A percentile compares a stretch with the other conserved stretches of the same genome.
phyloP scores from a whole-genome alignment of 2,888 invertebrate species.

The Busseola fusca region DNA sequence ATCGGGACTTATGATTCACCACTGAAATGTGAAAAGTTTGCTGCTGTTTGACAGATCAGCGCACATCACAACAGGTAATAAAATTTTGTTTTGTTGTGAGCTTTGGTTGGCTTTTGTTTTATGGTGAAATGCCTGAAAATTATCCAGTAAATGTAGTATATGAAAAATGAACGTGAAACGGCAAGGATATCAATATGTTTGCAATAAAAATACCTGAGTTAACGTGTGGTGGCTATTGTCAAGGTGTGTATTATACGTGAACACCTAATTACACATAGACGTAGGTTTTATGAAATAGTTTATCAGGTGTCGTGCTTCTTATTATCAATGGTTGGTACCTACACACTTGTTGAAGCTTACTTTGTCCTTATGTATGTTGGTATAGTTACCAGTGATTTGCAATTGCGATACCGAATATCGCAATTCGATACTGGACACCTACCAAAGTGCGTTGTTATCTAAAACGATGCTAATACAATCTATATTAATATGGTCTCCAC shows the following conservation, averaged over 20 bases:
- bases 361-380: constrained; percentile 26
- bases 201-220: constrained; percentile 26
- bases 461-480: neutral
- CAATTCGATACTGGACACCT: constrained; percentile 9
- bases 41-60: constrained; percentile 50
- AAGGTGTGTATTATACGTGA: constrained; percentile 19
- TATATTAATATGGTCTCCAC: neutral
- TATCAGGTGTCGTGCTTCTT: constrained; percentile 54
- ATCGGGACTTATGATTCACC: constrained; percentile 36
- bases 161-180: constrained; percentile 4
- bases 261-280: constrained; percentile 56
- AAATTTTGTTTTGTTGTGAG: constrained; percentile 57
- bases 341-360: constrained; percentile 53
- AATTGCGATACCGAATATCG: constrained; percentile 25
- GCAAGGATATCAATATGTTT: constrained; percentile 25
- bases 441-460: constrained; percentile 16
- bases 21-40: constrained; percentile 65
- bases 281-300: constrained; percentile 45
- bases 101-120: constrained; percentile 20
- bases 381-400: constrained; percentile 12
- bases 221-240: constrained; percentile 17
- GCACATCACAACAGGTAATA: constrained; percentile 65
- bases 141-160: neutral
- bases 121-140: constrained; percentile 16
- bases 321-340: constrained; percentile 40